Conservation (phyloP, 23 tunicate genomes). For the Halocynthia aurantium region DNA sequence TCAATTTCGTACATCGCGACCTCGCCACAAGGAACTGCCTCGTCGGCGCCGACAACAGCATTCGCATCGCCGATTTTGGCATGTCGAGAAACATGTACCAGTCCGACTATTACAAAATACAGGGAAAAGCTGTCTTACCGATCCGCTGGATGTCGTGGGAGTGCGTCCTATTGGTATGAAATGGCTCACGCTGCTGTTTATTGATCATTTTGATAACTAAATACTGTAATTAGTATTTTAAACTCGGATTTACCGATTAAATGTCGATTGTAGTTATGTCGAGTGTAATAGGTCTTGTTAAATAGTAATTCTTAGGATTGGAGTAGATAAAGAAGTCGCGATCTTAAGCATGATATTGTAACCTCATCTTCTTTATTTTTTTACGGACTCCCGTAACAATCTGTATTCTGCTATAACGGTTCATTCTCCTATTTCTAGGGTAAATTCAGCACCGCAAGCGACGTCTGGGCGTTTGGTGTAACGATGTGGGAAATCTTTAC, state of each 20-base stretch:
- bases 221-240: no score
- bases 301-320: no score
- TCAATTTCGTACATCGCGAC: constrained; percentile 95
- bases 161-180: constrained; percentile 16
- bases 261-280: no score
- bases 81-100: constrained; percentile 94
- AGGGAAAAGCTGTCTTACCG: constrained; percentile 80
- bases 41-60: constrained; percentile 43
- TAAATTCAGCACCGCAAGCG: constrained; percentile 86
- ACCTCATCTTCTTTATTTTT: no score
- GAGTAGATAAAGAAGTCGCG: no score
- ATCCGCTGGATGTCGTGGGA: constrained; percentile 99
- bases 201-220: no score
- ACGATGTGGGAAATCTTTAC: constrained; percentile 91
- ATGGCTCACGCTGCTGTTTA: not conserved
- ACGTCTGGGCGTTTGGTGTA: constrained; percentile 92
- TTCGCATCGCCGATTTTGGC: constrained; percentile 92
- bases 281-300: no score
- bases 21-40: constrained; percentile 91
- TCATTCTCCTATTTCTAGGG: constrained; percentile 34
- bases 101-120: constrained; percentile 81
- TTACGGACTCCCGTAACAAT: no score
- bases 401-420: no score
- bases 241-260: no score
- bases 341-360: no score